Base-by-base conservation (phyloP, 2,113 vertebrate species). In the Panthera uncia region DNA sequence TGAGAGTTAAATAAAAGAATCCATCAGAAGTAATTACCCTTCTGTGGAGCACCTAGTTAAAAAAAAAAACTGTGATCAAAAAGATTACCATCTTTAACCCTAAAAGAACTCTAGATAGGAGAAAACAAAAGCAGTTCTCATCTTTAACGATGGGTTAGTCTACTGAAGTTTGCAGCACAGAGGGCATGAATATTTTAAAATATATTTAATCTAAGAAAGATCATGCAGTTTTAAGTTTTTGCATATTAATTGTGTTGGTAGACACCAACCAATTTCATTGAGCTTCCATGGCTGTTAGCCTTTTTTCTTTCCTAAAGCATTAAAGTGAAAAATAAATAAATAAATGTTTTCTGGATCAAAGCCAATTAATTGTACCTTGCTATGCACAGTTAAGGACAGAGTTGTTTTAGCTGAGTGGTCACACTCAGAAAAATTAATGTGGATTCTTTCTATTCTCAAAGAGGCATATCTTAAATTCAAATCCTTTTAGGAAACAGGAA, bases 341-440 rank as follows among this genome's bases (percentile, higher is more conserved):
- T 90, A 92, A 81, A 80, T 55, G 31, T 4, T 63, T 91, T 69
- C 33, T 71, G 38, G 33, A 94, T 87, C 65, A 95, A 95, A 97
- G 10, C 66, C 82, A 90, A 94, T 93, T 94, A 98, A 90, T 71
- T 73, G 14, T 88, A 83, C 38, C 15, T 31, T 83, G 23, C 16
- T 57, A 48, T 83, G 69, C 36, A 87, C n/a, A 71, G 18, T 93
- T 69, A 74, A 86, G 50, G 50, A 50, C 31, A 66, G 16, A 48
- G 15, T 88, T 52, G 2, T 88, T 95, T 93, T 91, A 57, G 50
- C 27, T 79, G 15, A 82, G 63, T 79, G 48, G 81, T 83, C 61
- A 91, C 76, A 88, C 68, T 91, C 21, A 73, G 45, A 91, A 91
- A 88, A 25, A 11, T 48, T 83, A 38, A 61, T 91, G 29, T 38